Percentiles rank a stretch among this genome's conserved stretches.
Conservation (phyloP, 2,113 vertebrate species). For the Oreochromis niloticus region DNA sequence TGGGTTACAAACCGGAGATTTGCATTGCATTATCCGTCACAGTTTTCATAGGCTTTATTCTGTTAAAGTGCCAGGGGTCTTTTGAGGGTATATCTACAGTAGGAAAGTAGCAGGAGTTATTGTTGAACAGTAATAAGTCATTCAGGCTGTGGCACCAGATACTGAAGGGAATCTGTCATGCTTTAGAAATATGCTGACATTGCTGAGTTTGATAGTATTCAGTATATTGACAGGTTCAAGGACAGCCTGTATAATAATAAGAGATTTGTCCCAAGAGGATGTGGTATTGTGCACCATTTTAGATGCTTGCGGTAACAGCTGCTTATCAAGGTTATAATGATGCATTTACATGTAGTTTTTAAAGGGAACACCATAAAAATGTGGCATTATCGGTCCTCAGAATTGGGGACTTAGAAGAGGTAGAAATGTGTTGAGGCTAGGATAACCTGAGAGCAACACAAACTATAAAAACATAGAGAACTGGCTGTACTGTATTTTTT, state of each 20-base stretch:
- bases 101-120: constrained; percentile 10
- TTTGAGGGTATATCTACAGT: constrained; percentile 7
- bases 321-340: background rate
- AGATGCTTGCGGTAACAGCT: background rate
- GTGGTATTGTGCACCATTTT: background rate
- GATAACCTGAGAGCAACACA: background rate
- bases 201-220: background rate
- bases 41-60: constrained; percentile 27
- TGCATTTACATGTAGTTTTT: background rate
- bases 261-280: background rate
- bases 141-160: background rate
- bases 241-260: background rate
- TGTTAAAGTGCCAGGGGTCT: constrained; percentile 32
- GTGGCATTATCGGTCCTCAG: background rate
- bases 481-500: background rate
- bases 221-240: background rate
- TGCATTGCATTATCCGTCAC: constrained; percentile 48
- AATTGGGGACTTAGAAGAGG: background rate
- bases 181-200: constrained; percentile 4
- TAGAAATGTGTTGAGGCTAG: background rate
- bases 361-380: background rate
- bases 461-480: background rate
- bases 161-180: background rate
- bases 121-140: constrained; percentile 34
- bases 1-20: constrained; percentile 54